These are phyloP conservation scores for Gambusia affinis DNA, from an alignment of 2,113 vertebrate species.

Conservation along the genomic window DNA sequence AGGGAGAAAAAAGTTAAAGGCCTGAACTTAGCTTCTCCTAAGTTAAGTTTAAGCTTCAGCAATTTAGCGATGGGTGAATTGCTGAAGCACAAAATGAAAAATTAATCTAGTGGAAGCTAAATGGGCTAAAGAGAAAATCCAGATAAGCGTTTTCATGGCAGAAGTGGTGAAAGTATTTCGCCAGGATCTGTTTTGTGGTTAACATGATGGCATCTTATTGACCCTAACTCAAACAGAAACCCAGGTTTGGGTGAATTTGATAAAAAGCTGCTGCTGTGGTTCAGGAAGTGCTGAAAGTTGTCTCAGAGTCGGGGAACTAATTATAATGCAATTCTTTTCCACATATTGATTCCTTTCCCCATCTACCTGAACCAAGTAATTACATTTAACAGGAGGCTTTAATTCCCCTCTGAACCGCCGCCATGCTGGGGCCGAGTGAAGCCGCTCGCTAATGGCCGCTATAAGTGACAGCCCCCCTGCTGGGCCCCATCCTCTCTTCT, in stretches of 20 bases:
- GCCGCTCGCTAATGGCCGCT: background rate
- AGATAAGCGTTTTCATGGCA: background rate
- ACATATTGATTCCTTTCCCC: background rate
- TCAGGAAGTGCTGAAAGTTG: background rate
- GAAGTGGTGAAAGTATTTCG: background rate
- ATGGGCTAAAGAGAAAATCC: no score
- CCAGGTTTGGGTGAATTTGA: background rate
- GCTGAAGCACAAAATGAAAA: no score
- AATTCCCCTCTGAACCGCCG: background rate
- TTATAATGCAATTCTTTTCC: conserved; percentile 5
- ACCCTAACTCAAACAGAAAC: background rate
- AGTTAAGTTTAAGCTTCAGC: no score
- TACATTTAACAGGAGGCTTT: background rate
- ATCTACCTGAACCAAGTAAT: background rate
- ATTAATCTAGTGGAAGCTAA: no score
- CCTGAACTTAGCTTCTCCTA: no score
- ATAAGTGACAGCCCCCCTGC: background rate
- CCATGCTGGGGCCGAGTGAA: background rate
- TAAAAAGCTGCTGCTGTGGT: background rate
- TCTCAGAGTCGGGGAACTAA: background rate
- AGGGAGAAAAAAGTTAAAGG: no score
- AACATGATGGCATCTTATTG: background rate
- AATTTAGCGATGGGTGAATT: no score
- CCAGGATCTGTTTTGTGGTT: no score
- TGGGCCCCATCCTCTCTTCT: background rate